These are phyloP conservation scores for Melinopterus prodromus DNA, from an alignment of 2,888 invertebrate species.

Conservation along the genomic window DNA sequence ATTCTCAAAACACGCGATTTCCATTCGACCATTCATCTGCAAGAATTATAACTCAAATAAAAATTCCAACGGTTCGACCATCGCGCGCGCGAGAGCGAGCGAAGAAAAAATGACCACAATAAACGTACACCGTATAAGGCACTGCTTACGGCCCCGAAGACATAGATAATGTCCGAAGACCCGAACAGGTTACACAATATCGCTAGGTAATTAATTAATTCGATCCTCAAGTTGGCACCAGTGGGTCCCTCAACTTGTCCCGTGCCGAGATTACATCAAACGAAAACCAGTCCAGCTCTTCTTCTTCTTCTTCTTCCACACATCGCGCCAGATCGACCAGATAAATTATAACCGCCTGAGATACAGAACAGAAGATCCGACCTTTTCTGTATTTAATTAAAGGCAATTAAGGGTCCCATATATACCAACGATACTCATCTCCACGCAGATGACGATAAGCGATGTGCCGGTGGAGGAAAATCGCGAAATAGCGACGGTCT, in stretches of 20 bases:
- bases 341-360: conserved; percentile 56
- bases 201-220: conserved; percentile 56
- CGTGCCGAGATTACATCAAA: conserved; percentile 52
- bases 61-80: conserved; percentile 19
- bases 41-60: conserved; percentile 8
- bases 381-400: conserved; percentile 60
- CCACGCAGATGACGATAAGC: conserved; percentile 56
- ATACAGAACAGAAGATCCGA: conserved; percentile 52
- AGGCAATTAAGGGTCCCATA: conserved; percentile 60
- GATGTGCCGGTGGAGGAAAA: conserved; percentile 50
- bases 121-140: conserved; percentile 53
- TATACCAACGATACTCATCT: conserved; percentile 56
- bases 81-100: conserved; percentile 36
- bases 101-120: conserved; percentile 49
- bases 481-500: conserved; percentile 54
- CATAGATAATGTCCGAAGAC: conserved; percentile 47
- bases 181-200: conserved; percentile 51
- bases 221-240: conserved; percentile 31
- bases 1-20: conserved; percentile 26
- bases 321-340: conserved; percentile 53
- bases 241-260: not conserved
- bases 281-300: conserved; percentile 45
- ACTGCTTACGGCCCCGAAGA: conserved; percentile 49
- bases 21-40: not conserved
- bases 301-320: too few relatives aligned